These are phyloP conservation scores for Drosophila neocordata DNA, from an alignment of 1,140 invertebrate species.

Conservation along the genomic window DNA sequence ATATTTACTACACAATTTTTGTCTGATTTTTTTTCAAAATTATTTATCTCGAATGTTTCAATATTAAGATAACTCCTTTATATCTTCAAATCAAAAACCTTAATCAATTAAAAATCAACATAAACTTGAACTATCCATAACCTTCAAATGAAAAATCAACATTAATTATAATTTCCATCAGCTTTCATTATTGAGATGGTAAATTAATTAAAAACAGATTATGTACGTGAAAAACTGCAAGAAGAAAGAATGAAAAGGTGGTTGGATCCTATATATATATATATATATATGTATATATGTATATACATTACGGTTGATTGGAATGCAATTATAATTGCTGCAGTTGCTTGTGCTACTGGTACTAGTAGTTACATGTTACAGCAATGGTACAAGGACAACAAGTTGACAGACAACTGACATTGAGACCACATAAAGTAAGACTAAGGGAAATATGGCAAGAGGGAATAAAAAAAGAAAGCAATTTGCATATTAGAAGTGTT, in stretches of 20 bases:
- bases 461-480: slow-evolving; percentile 28
- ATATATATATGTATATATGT: not conserved
- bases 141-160: not conserved
- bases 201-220: slow-evolving; percentile 25
- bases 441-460: not conserved
- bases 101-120: not conserved
- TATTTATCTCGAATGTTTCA: too few species aligned
- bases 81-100: not conserved
- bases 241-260: not conserved
- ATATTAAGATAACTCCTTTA: too few species aligned
- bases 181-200: slow-evolving; percentile 5
- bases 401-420: slow-evolving; percentile 20
- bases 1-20: too few species aligned
- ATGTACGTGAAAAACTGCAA: not conserved
- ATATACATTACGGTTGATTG: slow-evolving; percentile 39
- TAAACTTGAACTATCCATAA: not conserved
- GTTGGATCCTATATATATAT: slow-evolving; percentile 1
- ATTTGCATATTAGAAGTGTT: slow-evolving; percentile 77
- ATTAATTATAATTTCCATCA: not conserved
- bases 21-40: too few species aligned
- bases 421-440: not conserved
- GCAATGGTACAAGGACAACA: slow-evolving; percentile 15
- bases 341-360: slow-evolving; percentile 23
- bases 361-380: slow-evolving; percentile 38
- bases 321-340: slow-evolving; percentile 64